Evolutionary conservation across 2,113 vertebrate species (phyloP).

Genomic region (Myrmecobius fasciatus): DNA sequence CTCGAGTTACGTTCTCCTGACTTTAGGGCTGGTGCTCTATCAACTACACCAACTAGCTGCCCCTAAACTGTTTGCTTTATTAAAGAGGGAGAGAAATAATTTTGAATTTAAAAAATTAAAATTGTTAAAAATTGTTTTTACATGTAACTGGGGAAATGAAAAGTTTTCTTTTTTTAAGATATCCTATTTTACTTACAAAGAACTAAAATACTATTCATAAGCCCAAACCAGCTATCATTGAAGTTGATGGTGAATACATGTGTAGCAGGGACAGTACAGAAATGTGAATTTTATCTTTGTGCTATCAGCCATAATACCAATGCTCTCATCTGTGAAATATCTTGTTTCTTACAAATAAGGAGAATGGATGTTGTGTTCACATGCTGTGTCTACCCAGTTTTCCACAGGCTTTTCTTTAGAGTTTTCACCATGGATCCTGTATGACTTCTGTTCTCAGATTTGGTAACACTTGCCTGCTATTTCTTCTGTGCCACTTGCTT

Average conservation of each 20-base stretch:
- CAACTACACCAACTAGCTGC: too few relatives aligned
- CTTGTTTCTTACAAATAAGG: neutral
- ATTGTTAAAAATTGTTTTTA: too few relatives aligned
- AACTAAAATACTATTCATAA: constrained; percentile 28
- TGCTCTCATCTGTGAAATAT: neutral
- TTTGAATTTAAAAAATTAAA: too few relatives aligned
- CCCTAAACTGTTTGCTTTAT: too few relatives aligned
- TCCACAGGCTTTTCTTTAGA: neutral
- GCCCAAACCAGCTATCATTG: neutral
- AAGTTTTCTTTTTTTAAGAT: neutral
- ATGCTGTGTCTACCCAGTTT: neutral
- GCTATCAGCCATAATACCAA: neutral
- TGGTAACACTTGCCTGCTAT: constrained; percentile 84
- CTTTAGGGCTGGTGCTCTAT: too few relatives aligned
- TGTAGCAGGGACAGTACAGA: constrained; percentile 12
- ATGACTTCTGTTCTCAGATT: neutral
- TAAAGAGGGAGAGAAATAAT: too few relatives aligned
- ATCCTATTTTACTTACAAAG: neutral
- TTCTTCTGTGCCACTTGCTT: constrained; percentile 86
- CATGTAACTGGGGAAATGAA: too few relatives aligned
- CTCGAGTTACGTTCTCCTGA: too few relatives aligned
- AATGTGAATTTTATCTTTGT: neutral
- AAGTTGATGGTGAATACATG: neutral
- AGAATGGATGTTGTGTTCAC: neutral
- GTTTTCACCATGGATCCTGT: neutral